A percentile compares a stretch with the other conserved stretches of the same genome.
Evolutionary conservation across 2,888 invertebrate species (phyloP).

Genomic region (Drosophila neutralis): DNA sequence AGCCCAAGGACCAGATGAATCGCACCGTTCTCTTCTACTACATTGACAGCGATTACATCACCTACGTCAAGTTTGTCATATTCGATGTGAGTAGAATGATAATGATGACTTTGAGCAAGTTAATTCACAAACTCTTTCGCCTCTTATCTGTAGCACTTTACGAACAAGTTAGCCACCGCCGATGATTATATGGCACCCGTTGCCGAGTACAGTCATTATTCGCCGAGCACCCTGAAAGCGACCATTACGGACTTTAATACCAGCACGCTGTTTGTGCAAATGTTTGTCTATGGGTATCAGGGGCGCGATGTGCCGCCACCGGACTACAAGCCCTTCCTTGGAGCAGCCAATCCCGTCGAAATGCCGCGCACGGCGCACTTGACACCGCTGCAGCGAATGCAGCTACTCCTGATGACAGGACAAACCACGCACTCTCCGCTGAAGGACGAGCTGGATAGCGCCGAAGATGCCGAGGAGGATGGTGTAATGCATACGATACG

Average conservation of each 20-base stretch:
- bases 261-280: slow-evolving; percentile 75
- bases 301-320: slow-evolving; percentile 57
- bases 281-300: slow-evolving; percentile 80
- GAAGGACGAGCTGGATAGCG: neutral
- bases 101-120: neutral
- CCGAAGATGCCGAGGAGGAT: neutral
- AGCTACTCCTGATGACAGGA: slow-evolving; percentile 54
- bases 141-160: slow-evolving; percentile 55
- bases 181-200: slow-evolving; percentile 59
- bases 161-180: slow-evolving; percentile 37
- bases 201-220: slow-evolving; percentile 78
- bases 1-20: slow-evolving; percentile 45
- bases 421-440: slow-evolving; percentile 23
- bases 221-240: slow-evolving; percentile 78
- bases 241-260: slow-evolving; percentile 72
- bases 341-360: slow-evolving; percentile 23
- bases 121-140: neutral
- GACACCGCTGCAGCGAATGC: slow-evolving; percentile 60
- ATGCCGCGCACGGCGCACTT: neutral
- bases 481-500: slow-evolving; percentile 14
- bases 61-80: slow-evolving; percentile 76
- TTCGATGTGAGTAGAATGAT: slow-evolving; percentile 73
- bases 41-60: slow-evolving; percentile 78
- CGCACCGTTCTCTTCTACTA: slow-evolving; percentile 79
- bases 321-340: slow-evolving; percentile 66